These are phyloP conservation scores for Bombus superbus DNA, from an alignment of 1,140 invertebrate species.

Conservation along the genomic window DNA sequence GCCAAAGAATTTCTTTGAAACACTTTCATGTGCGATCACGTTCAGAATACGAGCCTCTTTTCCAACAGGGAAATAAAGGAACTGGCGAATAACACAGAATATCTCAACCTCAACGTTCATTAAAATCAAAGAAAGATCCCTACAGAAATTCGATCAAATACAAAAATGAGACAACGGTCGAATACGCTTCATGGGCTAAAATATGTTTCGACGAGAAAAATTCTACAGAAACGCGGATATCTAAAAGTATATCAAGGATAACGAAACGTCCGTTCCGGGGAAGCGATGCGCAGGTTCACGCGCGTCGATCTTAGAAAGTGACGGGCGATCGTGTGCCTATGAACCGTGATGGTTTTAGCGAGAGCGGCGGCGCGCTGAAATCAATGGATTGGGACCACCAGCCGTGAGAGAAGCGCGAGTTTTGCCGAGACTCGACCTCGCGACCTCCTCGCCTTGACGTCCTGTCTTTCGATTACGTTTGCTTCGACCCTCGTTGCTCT, in stretches of 20 bases:
- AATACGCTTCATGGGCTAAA: too few relatives aligned
- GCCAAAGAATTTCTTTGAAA: too few relatives aligned
- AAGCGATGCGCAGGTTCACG: too few relatives aligned
- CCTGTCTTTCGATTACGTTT: constrained; percentile 54
- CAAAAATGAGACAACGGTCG: too few relatives aligned
- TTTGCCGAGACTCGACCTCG: constrained; percentile 52
- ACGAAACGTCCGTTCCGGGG: constrained; percentile 34
- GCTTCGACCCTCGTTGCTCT: constrained; percentile 30
- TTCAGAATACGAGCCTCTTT: too few relatives aligned
- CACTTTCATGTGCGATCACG: too few relatives aligned
- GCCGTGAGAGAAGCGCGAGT: constrained; percentile 58
- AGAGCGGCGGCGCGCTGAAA: constrained; percentile 33
- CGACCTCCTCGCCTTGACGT: constrained; percentile 65
- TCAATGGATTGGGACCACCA: constrained; percentile 66
- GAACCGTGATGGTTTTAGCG: constrained; percentile 39
- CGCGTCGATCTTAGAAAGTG: constrained; percentile 48
- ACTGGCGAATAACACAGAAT: too few relatives aligned
- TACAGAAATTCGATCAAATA: too few relatives aligned
- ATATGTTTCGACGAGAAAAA: too few relatives aligned
- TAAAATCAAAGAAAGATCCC: too few relatives aligned
- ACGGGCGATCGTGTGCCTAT: constrained; percentile 30
- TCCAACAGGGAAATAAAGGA: too few relatives aligned
- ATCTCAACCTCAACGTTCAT: too few relatives aligned
- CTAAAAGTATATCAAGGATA: constrained; percentile 43
- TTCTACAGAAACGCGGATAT: neutral